These are phyloP conservation scores for Monodelphis domestica DNA, from an alignment of 2,797 vertebrate species.

Conservation along the genomic window DNA sequence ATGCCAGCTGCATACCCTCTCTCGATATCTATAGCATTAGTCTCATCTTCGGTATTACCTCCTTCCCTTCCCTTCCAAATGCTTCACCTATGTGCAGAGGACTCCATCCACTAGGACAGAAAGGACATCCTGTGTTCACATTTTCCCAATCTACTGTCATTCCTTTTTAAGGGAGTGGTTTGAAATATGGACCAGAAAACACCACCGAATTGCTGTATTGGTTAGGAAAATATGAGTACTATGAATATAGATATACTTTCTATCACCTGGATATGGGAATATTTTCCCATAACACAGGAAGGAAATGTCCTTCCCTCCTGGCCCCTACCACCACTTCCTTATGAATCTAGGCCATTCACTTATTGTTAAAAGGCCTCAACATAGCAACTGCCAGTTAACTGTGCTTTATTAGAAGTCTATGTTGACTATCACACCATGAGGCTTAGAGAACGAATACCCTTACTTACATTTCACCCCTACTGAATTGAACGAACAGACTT, in stretches of 20 bases:
- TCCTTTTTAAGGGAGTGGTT: background rate
- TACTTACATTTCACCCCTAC: slow-evolving; percentile 82
- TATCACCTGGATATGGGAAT: background rate
- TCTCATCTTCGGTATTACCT: background rate
- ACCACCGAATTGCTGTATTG: background rate
- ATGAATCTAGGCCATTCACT: slow-evolving; percentile 65
- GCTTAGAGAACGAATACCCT: slow-evolving; percentile 84
- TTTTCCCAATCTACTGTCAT: background rate
- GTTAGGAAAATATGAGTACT: slow-evolving; percentile 1
- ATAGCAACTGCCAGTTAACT: slow-evolving; percentile 77
- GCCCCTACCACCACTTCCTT: slow-evolving; percentile 51
- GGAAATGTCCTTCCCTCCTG: slow-evolving; percentile 59
- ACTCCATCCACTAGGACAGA: background rate
- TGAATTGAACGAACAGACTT: slow-evolving; percentile 80
- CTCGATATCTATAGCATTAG: background rate
- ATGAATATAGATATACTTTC: background rate
- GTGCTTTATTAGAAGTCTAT: slow-evolving; percentile 81
- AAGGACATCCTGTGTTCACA: too few species aligned
- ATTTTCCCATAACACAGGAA: slow-evolving; percentile 70
- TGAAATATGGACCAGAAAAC: slow-evolving; percentile 50
- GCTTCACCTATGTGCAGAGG: background rate
- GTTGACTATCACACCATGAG: slow-evolving; percentile 83
- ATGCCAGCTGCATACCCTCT: background rate
- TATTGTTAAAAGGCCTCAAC: slow-evolving; percentile 67
- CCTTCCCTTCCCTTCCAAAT: background rate